Conservation (phyloP, 1,140 invertebrate genomes). For the Megalopta genalis region DNA sequence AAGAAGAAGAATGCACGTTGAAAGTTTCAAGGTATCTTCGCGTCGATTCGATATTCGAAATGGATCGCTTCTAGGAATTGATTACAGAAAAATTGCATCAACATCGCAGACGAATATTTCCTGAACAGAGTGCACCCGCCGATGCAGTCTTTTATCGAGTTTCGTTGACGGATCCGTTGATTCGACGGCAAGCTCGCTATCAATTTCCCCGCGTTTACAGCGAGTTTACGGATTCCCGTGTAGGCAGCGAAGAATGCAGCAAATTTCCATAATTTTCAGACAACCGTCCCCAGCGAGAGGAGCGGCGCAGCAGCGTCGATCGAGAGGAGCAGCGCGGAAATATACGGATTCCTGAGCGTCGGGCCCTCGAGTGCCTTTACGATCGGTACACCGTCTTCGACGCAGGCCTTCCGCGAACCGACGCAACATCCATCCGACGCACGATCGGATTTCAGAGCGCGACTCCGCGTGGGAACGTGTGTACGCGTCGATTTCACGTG, state of each 20-base stretch:
- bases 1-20: no score
- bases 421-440: slow-evolving; percentile 7
- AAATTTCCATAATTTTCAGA: slow-evolving; percentile 5
- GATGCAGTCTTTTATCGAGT: no score
- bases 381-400: not conserved
- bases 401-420: not conserved
- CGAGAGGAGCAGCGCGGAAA: not conserved
- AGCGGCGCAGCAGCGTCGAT: no score
- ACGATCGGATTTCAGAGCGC: slow-evolving; percentile 29
- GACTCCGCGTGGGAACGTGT: slow-evolving; percentile 22
- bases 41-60: no score
- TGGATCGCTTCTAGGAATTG: no score
- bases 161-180: no score
- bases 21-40: no score
- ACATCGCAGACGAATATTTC: no score
- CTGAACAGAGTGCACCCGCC: no score
- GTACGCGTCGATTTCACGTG: slow-evolving; percentile 22
- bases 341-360: not conserved
- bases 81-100: no score
- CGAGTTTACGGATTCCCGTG: not conserved
- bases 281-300: not conserved
- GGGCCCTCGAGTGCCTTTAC: not conserved
- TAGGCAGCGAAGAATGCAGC: not conserved
- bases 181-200: no score
- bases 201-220: not conserved